These are phyloP conservation scores for Zosterops lateralis DNA, from an alignment of 2,113 vertebrate genomes.

Conservation along the genomic window DNA sequence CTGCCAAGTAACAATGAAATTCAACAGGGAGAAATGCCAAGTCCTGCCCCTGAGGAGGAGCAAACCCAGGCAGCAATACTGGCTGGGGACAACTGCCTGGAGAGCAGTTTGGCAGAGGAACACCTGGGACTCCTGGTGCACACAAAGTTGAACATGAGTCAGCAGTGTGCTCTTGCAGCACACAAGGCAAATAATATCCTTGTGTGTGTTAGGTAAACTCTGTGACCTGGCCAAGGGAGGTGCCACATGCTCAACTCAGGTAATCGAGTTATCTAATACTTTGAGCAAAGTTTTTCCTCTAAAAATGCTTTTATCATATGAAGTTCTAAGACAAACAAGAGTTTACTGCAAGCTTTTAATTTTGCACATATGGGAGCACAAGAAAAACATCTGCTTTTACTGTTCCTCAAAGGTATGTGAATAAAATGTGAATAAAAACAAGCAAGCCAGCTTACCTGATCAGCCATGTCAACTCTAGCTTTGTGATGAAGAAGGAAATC, in stretches of 20 bases:
- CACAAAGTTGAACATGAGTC: not conserved
- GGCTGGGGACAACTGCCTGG: not conserved
- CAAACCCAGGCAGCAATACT: not conserved
- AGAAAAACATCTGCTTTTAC: not conserved
- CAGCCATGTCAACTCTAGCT: constrained; percentile 83
- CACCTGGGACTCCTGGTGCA: not conserved
- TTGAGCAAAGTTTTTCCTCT: not conserved
- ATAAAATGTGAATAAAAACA: not conserved
- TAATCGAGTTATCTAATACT: not conserved
- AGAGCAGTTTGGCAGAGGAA: not conserved
- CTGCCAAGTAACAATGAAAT: not conserved
- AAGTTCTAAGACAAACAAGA: not conserved
- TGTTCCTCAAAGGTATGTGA: not conserved
- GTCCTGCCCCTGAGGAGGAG: not conserved
- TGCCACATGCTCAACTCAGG: not conserved
- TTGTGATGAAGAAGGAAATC: constrained; percentile 84
- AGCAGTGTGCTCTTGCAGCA: not conserved
- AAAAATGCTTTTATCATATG: not conserved
- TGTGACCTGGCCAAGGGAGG: not conserved
- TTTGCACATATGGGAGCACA: not conserved
- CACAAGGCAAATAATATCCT: not conserved
- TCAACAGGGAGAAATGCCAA: not conserved
- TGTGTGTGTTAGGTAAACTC: not conserved
- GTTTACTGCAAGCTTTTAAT: not conserved
- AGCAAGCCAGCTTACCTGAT: constrained; percentile 77